Conservation (phyloP, 2,888 invertebrate genomes). For the Bimastos eiseni region DNA sequence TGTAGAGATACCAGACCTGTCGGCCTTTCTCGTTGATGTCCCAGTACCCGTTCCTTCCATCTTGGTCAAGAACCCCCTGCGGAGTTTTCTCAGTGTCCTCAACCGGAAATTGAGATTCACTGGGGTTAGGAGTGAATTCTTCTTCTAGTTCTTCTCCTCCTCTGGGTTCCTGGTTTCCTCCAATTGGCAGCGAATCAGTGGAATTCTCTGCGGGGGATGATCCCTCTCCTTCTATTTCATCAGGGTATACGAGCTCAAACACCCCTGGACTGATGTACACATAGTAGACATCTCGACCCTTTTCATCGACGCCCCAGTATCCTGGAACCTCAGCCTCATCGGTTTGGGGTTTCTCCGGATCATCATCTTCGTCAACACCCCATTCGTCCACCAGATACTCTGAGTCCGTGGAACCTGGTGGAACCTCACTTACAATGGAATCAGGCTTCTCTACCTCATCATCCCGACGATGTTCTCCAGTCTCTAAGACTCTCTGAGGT, state of each 20-base stretch:
- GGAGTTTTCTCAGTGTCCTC: background rate
- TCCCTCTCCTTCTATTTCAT: background rate
- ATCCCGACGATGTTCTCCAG: background rate
- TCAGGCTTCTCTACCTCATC: background rate
- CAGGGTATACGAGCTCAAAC: background rate
- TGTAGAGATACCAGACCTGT: conserved; percentile 3
- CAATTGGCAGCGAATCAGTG: background rate
- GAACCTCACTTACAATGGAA: background rate
- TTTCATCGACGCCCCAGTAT: background rate
- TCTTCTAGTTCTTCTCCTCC: background rate
- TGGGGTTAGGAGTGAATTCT: background rate
- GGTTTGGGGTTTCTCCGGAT: background rate
- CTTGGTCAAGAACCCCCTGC: background rate
- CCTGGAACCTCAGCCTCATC: background rate
- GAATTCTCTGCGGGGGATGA: background rate
- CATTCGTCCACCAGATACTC: background rate
- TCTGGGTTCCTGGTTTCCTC: background rate
- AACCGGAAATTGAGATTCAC: background rate
- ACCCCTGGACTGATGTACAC: background rate
- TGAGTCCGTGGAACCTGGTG: background rate
- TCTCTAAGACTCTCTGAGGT: background rate
- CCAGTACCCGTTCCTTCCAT: conserved; percentile 7
- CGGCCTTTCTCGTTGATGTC: background rate
- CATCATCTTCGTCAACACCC: too few relatives aligned
- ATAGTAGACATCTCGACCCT: background rate